Evolutionary conservation across 2,797 vertebrate genomes (phyloP).

Genomic region (Pantherophis vulpinus): DNA sequence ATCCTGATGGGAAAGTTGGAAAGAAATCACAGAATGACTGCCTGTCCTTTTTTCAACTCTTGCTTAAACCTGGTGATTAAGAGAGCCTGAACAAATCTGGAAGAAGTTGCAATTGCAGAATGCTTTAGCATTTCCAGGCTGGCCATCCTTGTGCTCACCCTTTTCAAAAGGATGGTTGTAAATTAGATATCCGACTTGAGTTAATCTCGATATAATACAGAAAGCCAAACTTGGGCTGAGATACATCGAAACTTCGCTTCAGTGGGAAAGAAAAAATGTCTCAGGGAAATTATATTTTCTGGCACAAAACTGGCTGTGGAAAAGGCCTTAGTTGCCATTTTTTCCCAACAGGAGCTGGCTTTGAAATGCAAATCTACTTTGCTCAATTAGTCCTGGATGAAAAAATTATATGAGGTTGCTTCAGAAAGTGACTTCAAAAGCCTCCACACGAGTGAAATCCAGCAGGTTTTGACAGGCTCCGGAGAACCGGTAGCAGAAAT

Average conservation of each 20-base stretch:
- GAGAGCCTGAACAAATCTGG: background rate
- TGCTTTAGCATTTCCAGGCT: background rate
- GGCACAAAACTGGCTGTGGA: background rate
- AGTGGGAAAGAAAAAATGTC: background rate
- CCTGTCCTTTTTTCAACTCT: too few relatives aligned
- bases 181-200: background rate
- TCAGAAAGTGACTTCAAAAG: background rate
- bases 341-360: background rate
- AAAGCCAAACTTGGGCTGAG: background rate
- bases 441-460: background rate
- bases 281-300: background rate
- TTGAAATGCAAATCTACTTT: too few relatives aligned
- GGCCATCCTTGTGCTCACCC: too few relatives aligned
- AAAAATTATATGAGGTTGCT: background rate
- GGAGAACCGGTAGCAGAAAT: too few relatives aligned
- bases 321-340: background rate
- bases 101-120: background rate
- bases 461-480: too few relatives aligned
- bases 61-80: background rate
- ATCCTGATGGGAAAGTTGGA: slow-evolving; percentile 54
- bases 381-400: background rate
- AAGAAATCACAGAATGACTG: accelerated
- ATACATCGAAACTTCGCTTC: background rate
- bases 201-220: background rate
- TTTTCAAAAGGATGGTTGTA: background rate